These are phyloP conservation scores for Anastrepha obliqua DNA, from an alignment of 1,140 invertebrate species.

Conservation along the genomic window DNA sequence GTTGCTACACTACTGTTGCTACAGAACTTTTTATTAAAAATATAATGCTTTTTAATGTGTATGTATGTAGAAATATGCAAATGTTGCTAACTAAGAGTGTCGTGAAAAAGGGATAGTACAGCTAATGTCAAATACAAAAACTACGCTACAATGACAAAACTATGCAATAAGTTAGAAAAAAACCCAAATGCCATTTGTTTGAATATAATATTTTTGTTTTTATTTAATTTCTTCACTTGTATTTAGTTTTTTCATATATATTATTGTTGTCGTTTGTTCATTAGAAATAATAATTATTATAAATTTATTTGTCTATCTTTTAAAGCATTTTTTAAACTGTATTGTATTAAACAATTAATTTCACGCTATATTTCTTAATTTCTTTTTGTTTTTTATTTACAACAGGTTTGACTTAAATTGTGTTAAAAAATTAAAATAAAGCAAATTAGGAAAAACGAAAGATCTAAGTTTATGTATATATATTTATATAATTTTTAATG, in stretches of 20 bases:
- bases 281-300: slow-evolving; percentile 35
- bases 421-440: slow-evolving; percentile 45
- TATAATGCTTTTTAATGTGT: too few species aligned
- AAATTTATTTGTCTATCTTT: slow-evolving; percentile 32
- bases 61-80: too few species aligned
- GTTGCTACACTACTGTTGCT: not conserved
- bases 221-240: slow-evolving; percentile 16
- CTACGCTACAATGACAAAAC: not conserved
- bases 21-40: not conserved
- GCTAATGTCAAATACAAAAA: not conserved
- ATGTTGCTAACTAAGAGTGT: not conserved
- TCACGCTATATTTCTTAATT: not conserved
- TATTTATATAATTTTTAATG: not conserved
- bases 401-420: slow-evolving; percentile 36
- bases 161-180: slow-evolving; percentile 18
- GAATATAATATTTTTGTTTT: slow-evolving; percentile 40
- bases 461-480: slow-evolving; percentile 1
- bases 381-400: slow-evolving; percentile 11
- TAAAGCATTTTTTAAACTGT: slow-evolving; percentile 10
- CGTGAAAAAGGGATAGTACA: not conserved
- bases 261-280: slow-evolving; percentile 35
- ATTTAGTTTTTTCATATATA: slow-evolving; percentile 27
- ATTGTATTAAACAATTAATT: slow-evolving; percentile 34
- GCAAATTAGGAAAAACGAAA: slow-evolving; percentile 29
- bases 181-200: slow-evolving; percentile 20